Base-by-base conservation (phyloP, 35 echinoderm and acorn worm genomes). In the Amphiura filiformis region DNA sequence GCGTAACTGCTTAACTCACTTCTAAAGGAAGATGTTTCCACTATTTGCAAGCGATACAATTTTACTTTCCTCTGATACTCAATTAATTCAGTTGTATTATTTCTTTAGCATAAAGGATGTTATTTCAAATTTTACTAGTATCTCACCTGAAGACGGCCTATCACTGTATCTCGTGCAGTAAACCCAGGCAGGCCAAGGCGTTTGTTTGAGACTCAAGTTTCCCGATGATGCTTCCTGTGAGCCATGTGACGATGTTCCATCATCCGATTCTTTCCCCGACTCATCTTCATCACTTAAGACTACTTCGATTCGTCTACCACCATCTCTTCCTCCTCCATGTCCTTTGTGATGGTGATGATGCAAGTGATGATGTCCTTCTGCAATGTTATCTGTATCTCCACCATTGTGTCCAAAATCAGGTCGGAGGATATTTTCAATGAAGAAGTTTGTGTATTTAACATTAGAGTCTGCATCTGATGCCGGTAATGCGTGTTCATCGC, bases 151-250 rank as follows among this genome's bases (percentile, higher is more conserved):
- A 56, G 93, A 95, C 36, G 96, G 96, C 39, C 96, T 86, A 47
- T 99, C 96, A 34, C 93, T 95, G 78, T 99, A 99, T 70, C 96
- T 77, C 0, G 96, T 99, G 81, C 96, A 99, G 87, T 99, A 99
- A 36, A 99, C 96, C 96, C 96, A 99, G 2, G 96, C 96, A 38
- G 96, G 96, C 96, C 96, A 99, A 23, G 85, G 83, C 22, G 88
- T 32, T 36, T 65, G 79, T 34, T 84, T 61, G 12, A 39, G 34
- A 37, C 38, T 80, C 35, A 80, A 39, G 34, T 7, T 80, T 4
- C 38, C 42, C 39, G 38, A 1, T n/a, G 81, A 41, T 57, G 81
- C 42, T 36, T 49, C 39, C 20, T 33, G 32, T 7, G 37, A 33
- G 4, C 42, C 32, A 70, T 34, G 7, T 35, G 35, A 32, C 28